A percentile compares a stretch with the other conserved stretches of the same genome.
Conservation (phyloP, 2,797 vertebrate species). For the Scolopax rusticola region DNA sequence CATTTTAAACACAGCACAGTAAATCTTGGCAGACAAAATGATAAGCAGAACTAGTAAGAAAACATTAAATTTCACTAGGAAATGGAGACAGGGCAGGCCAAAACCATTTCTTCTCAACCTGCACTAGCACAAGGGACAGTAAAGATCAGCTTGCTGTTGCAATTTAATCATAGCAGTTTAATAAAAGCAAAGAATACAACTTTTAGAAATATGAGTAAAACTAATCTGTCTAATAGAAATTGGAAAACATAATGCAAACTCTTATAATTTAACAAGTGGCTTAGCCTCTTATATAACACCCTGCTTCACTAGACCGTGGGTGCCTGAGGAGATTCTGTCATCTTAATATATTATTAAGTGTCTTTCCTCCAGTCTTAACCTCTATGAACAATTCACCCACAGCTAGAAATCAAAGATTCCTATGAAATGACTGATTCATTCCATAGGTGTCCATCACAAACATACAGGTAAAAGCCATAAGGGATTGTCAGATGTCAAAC, state of each 20-base stretch:
- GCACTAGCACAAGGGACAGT: neutral
- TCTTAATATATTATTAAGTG: neutral
- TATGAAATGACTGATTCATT: neutral
- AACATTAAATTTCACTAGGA: neutral
- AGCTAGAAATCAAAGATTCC: neutral
- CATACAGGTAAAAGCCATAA: neutral
- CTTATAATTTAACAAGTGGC: neutral
- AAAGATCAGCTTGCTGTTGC: neutral
- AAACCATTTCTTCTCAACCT: neutral
- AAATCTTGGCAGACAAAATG: neutral
- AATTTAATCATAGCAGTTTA: neutral
- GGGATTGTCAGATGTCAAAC: neutral
- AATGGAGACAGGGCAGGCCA: neutral
- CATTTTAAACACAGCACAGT: neutral
- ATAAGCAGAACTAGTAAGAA: neutral
- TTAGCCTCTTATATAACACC: neutral
- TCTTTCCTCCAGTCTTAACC: neutral
- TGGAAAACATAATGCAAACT: neutral
- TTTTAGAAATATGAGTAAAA: neutral
- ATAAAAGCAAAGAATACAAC: neutral
- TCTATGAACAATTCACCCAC: neutral
- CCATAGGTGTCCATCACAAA: neutral
- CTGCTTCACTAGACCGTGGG: neutral
- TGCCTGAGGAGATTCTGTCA: neutral
- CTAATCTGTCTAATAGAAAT: neutral